phyloP scores from a whole-genome alignment of 1,140 invertebrate genomes.

The Cyrtorhinus lividipennis region DNA sequence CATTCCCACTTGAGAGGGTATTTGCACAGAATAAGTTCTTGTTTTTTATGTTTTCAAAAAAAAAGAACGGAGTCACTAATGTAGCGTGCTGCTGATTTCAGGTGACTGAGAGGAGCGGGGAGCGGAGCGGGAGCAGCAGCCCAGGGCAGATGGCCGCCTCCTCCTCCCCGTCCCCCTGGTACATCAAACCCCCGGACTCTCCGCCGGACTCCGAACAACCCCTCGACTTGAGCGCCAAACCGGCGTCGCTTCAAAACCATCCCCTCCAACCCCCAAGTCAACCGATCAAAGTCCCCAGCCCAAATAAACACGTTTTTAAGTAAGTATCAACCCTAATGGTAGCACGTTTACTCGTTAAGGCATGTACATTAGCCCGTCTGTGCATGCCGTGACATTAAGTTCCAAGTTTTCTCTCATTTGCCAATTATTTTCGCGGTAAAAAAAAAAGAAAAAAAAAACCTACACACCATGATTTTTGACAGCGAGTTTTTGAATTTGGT shows the following conservation, averaged over 20 bases:
- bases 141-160: conserved; percentile 3
- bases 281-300: conserved; percentile 23
- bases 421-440: too few species aligned
- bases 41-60: too few species aligned
- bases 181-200: conserved; percentile 20
- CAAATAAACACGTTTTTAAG: conserved; percentile 52
- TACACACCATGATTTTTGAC: conserved; percentile 28
- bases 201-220: conserved; percentile 45
- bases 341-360: conserved; percentile 5
- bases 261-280: conserved; percentile 23
- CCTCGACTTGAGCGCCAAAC: conserved; percentile 61
- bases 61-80: too few species aligned
- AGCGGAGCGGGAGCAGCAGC: conserved; percentile 45
- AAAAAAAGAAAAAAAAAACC: conserved; percentile 12
- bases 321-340: conserved; percentile 32
- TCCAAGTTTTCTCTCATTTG: conserved; percentile 16
- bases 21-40: too few species aligned
- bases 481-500: too few species aligned
- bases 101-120: conserved; percentile 37
- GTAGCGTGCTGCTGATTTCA: too few species aligned
- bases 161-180: conserved; percentile 32
- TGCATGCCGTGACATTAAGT: conserved; percentile 12
- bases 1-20: too few species aligned
- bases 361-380: conserved; percentile 10
- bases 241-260: conserved; percentile 24